Evolutionary conservation across 2,797 vertebrate genomes (phyloP).

Genomic region (Semotilus atromaculatus): DNA sequence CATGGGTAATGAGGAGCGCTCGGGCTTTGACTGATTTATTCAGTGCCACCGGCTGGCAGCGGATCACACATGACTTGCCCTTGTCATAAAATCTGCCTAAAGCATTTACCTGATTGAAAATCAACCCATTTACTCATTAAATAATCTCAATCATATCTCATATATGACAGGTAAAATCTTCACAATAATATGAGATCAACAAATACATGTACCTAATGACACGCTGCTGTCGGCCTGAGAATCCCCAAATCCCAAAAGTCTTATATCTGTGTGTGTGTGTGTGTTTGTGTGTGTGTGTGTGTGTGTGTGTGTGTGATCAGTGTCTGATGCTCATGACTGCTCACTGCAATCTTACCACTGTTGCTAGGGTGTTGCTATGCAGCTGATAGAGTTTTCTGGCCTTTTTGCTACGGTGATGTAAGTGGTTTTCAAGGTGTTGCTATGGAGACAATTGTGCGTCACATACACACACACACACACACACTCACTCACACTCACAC

Average conservation of each 20-base stretch:
- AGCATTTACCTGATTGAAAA: constrained; percentile 13
- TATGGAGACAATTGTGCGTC: too few species aligned
- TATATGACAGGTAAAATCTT: not conserved
- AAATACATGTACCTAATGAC: not conserved
- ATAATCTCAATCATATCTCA: not conserved
- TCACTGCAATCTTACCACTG: too few species aligned
- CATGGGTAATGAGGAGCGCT: constrained; percentile 30
- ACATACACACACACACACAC: too few species aligned
- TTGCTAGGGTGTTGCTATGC: too few species aligned
- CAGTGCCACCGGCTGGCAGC: not conserved
- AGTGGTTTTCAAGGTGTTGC: too few species aligned
- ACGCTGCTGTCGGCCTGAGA: too few species aligned
- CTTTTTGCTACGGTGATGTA: too few species aligned
- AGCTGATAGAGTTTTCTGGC: too few species aligned
- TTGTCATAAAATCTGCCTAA: not conserved
- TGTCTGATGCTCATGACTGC: too few species aligned
- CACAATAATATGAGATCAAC: not conserved
- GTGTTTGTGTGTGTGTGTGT: not conserved
- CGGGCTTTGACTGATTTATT: constrained; percentile 1
- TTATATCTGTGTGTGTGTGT: not conserved
- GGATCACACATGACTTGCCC: not conserved
- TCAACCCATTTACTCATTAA: constrained; percentile 9
- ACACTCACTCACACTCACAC: too few species aligned
- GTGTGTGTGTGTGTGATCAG: not conserved
- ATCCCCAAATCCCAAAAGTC: not conserved